Conservation (phyloP, 1,140 invertebrate species). For the Eufriesea mexicana region DNA sequence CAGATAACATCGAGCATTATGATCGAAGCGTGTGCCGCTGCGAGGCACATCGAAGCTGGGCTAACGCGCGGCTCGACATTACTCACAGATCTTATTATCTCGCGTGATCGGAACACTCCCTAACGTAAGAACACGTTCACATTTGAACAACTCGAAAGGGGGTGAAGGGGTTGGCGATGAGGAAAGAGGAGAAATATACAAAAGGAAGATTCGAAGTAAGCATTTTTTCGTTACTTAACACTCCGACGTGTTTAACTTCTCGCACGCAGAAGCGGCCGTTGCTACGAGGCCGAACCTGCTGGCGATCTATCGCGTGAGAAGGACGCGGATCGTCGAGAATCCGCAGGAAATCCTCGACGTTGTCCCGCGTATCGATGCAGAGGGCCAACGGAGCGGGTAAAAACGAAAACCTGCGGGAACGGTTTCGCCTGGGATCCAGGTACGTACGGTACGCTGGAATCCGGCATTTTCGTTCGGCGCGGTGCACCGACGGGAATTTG, state of each 20-base stretch:
- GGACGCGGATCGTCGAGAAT: background rate
- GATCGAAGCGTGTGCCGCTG: background rate
- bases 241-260: background rate
- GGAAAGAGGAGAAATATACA: background rate
- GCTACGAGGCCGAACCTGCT: constrained; percentile 1
- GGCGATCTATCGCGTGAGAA: constrained; percentile 22
- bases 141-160: background rate
- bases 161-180: too few species aligned
- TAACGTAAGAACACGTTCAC: background rate
- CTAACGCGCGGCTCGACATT: constrained; percentile 6
- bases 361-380: background rate
- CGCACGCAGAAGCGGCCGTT: background rate
- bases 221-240: background rate
- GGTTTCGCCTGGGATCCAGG: background rate
- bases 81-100: constrained; percentile 24
- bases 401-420: background rate
- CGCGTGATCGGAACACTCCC: constrained; percentile 8
- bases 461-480: background rate
- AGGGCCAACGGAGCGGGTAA: background rate
- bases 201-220: background rate
- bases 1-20: constrained; percentile 28
- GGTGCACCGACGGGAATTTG: constrained; percentile 7
- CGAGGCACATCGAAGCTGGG: constrained; percentile 13
- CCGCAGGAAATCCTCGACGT: constrained; percentile 3
- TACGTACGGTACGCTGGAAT: background rate